phyloP scores from a whole-genome alignment of 2,113 vertebrate species.

The Clupea harengus region DNA sequence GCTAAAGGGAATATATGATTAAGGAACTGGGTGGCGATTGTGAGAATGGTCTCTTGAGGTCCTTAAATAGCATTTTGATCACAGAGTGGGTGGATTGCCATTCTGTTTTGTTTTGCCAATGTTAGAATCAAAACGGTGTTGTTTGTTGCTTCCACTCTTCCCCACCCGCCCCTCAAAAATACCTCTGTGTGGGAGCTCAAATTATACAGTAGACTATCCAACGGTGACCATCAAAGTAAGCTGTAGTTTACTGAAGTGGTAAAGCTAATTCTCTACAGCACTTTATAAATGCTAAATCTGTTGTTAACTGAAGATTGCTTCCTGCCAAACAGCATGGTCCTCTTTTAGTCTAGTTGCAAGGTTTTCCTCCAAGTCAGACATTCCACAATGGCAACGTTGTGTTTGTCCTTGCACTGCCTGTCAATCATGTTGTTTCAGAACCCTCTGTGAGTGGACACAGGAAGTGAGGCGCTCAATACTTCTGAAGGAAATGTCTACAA shows the following conservation, averaged over 20 bases:
- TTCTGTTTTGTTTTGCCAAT: background rate
- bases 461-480: background rate
- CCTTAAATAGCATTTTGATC: background rate
- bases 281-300: background rate
- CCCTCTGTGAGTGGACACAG: background rate
- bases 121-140: background rate
- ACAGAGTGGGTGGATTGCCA: background rate
- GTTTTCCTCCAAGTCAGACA: background rate
- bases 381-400: background rate
- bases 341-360: background rate
- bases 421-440: background rate
- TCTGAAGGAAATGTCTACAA: conserved; percentile 11
- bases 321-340: background rate
- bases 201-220: background rate
- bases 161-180: background rate
- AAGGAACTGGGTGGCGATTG: background rate
- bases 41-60: background rate
- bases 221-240: background rate
- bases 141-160: background rate
- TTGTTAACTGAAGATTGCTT: conserved; percentile 4
- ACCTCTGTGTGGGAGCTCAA: background rate
- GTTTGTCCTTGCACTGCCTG: background rate
- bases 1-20: background rate
- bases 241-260: background rate
- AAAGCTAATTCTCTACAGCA: no score